phyloP scores from a whole-genome alignment of 2,888 invertebrate species.

The Trachelus tabidus region DNA sequence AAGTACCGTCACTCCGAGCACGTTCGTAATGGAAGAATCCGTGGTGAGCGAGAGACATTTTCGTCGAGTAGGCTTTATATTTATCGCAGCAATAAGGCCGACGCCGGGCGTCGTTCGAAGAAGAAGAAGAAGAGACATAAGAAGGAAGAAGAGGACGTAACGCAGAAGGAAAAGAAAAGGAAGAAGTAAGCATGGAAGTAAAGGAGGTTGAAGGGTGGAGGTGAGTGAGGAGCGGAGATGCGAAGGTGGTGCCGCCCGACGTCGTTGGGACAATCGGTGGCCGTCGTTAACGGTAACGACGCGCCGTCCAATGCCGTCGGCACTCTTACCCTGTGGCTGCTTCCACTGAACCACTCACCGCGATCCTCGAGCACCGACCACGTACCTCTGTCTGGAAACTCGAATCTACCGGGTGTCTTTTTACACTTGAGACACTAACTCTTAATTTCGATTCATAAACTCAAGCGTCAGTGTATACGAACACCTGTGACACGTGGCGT shows the following conservation, averaged over 20 bases:
- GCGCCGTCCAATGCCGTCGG: slow-evolving; percentile 51
- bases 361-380: slow-evolving; percentile 16
- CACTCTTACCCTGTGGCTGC: slow-evolving; percentile 27
- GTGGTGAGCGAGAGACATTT: slow-evolving; percentile 19
- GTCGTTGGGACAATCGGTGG: slow-evolving; percentile 59
- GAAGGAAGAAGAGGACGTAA: slow-evolving; percentile 12
- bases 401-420: slow-evolving; percentile 23
- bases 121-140: slow-evolving; percentile 12
- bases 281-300: slow-evolving; percentile 60
- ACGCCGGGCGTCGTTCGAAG: slow-evolving; percentile 35
- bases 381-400: slow-evolving; percentile 22
- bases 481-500: not conserved
- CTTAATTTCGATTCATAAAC: not conserved
- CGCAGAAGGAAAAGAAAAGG: not conserved
- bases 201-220: not conserved
- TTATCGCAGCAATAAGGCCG: slow-evolving; percentile 55
- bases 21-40: not conserved
- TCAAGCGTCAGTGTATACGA: not conserved
- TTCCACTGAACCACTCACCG: slow-evolving; percentile 17
- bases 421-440: not conserved
- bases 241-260: slow-evolving; percentile 24
- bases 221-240: not conserved
- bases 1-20: not conserved
- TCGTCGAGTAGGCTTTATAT: slow-evolving; percentile 52
- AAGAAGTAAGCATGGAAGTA: not conserved